Percentiles rank a stretch among this genome's conserved stretches.
Evolutionary conservation across 2,888 invertebrate species (phyloP).

Genomic region (Tenthredo livida): DNA sequence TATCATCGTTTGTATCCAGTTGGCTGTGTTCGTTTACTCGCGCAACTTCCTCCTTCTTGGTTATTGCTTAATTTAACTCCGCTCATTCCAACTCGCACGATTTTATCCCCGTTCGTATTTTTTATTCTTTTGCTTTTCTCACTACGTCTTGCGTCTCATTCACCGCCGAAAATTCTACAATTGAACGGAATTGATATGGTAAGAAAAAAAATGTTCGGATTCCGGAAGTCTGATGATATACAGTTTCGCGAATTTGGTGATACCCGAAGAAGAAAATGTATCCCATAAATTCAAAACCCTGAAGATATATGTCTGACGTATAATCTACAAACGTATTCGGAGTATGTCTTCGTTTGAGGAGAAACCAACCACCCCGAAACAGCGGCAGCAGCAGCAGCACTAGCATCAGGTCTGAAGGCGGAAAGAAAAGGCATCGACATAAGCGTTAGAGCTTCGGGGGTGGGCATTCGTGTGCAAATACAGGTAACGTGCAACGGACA

Average conservation of each 20-base stretch:
- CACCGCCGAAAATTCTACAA: neutral
- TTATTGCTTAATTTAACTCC: neutral
- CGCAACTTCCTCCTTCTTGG: neutral
- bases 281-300: neutral
- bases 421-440: neutral
- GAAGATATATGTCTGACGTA: neutral
- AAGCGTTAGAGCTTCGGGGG: neutral
- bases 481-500: conserved; percentile 20
- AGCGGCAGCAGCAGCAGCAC: neutral
- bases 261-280: neutral
- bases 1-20: conserved; percentile 17
- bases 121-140: no score
- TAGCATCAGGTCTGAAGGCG: neutral
- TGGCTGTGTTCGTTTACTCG: neutral
- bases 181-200: neutral
- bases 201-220: neutral
- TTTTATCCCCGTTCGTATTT: neutral
- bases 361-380: neutral
- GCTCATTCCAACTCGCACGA: neutral
- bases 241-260: neutral
- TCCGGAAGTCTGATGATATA: no score
- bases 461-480: conserved; percentile 15
- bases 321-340: neutral
- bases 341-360: neutral
- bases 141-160: neutral